Base-by-base conservation (phyloP, 2,888 invertebrate genomes). In the Thecophora atra region DNA sequence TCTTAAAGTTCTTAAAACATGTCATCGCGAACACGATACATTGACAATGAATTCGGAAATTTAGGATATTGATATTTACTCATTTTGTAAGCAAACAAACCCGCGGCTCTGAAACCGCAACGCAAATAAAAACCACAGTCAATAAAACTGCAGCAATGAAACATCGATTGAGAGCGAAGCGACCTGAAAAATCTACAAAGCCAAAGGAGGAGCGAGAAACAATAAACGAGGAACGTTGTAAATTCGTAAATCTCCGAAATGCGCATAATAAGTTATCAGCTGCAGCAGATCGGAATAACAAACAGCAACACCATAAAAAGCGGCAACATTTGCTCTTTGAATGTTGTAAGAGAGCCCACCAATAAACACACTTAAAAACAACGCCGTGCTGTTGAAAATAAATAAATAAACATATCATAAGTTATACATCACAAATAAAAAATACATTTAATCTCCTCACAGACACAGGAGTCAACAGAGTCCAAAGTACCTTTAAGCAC, bases 401-500 rank as follows among this genome's bases (percentile, higher is more conserved):
- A n/a, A n/a, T n/a, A 47, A 47, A n/a, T 15, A 47, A 47, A n/a
- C 13, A 7, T 44, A 13, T 44, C 8, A 11, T 47, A n/a, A 11
- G 17, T 47, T 2, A 24, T 42, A 17, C 24, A 47, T 24, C 15
- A 64, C 26, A 64, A 64, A 64, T 47, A 47, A n/a, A 44, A 44
- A 11, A 11, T 11, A 44, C 13, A 7, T 44, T 44, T 47, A 24
- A 64, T 64, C 64, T 64, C 64, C n/a, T 64, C 47, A 17, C 64
- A 47, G 64, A 62, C 30, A 62, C 62, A 30, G 11, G 21, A 64
- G 24, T 42, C 63, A 63, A n/a, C 37, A 17, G 37, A n/a, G n/a
- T n/a, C n/a, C 21, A 17, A 47, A 44, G 58, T n/a, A 60, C 60
- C 30, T 28, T 30, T 60, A 60, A 60, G 26, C 26, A 30, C 60